These are phyloP conservation scores for Harpagifer antarcticus DNA, from an alignment of 2,797 vertebrate species.

Conservation along the genomic window DNA sequence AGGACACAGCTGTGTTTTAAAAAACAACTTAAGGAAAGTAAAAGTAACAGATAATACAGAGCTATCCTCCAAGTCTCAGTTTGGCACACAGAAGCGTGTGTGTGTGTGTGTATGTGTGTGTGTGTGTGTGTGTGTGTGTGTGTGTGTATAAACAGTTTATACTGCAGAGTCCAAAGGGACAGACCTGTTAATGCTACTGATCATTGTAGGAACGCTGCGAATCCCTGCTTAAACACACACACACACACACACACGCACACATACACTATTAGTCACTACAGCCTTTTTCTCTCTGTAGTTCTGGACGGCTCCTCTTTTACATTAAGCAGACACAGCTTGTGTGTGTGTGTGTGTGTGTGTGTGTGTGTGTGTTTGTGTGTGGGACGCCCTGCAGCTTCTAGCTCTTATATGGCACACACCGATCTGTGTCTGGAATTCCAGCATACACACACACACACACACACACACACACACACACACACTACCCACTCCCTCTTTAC, in stretches of 20 bases:
- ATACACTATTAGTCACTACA: background rate
- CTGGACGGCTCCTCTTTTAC: conserved; percentile 26
- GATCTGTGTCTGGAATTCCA: conserved; percentile 36
- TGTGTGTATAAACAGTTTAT: conserved; percentile 54
- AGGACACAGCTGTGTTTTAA: background rate
- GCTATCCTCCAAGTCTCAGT: background rate
- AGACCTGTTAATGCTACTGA: conserved; percentile 22
- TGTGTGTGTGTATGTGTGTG: too few species aligned
- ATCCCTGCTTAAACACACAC: background rate
- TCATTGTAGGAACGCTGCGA: conserved; percentile 8
- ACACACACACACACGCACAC: background rate
- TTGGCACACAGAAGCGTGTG: background rate
- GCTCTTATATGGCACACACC: conserved; percentile 42
- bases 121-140: too few species aligned
- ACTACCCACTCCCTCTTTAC: conserved; percentile 1
- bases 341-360: conserved; percentile 21
- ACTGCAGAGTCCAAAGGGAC: conserved; percentile 21
- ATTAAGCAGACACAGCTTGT: conserved; percentile 28
- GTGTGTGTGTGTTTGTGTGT: conserved; percentile 20
- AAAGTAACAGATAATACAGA: background rate
- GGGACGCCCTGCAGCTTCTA: conserved; percentile 1
- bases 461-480: conserved; percentile 28
- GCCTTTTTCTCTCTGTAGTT: conserved; percentile 17
- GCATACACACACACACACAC: conserved; percentile 26
- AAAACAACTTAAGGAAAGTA: background rate